phyloP scores from a whole-genome alignment of 2,113 vertebrate genomes.

The Athene noctua region DNA sequence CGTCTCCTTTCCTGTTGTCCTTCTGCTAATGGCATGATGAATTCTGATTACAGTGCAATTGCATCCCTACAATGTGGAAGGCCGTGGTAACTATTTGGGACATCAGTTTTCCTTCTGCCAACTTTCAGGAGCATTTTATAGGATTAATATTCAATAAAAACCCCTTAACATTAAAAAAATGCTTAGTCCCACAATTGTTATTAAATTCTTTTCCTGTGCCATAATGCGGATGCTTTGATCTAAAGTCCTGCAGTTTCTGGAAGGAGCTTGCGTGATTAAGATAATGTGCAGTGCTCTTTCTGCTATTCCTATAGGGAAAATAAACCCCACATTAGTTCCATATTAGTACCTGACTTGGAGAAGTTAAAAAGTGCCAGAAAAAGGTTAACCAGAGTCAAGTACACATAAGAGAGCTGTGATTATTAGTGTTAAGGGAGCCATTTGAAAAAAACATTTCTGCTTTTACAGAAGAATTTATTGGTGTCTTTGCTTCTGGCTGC shows the following conservation, averaged over 20 bases:
- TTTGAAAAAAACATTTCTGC: conserved; percentile 77
- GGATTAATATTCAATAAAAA: conserved; percentile 70
- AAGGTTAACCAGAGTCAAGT: conserved; percentile 85
- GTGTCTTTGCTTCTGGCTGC: conserved; percentile 76
- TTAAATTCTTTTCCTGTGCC: conserved; percentile 73
- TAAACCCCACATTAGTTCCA: conserved; percentile 81
- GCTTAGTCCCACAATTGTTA: conserved; percentile 72
- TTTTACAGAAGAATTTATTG: conserved; percentile 81
- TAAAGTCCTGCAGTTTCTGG: conserved; percentile 72
- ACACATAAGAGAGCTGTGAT: conserved; percentile 77
- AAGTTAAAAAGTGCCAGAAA: conserved; percentile 83
- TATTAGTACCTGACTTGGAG: conserved; percentile 81
- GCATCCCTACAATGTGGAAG: background rate
- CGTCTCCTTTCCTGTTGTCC: conserved; percentile 61
- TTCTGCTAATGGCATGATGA: conserved; percentile 53
- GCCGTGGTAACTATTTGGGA: conserved; percentile 32
- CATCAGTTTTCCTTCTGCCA: conserved; percentile 51
- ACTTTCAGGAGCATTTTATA: conserved; percentile 62
- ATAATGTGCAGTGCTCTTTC: conserved; percentile 76
- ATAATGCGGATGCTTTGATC: conserved; percentile 73
- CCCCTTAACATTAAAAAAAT: conserved; percentile 71
- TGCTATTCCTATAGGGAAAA: conserved; percentile 81
- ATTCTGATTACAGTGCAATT: conserved; percentile 15
- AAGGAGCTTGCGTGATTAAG: conserved; percentile 69
- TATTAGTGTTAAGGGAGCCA: conserved; percentile 79